Percentiles rank a stretch among this genome's conserved stretches.
These are phyloP conservation scores for Parasteatoda lunata DNA, from an alignment of 2,888 invertebrate species.

Conservation along the genomic window DNA sequence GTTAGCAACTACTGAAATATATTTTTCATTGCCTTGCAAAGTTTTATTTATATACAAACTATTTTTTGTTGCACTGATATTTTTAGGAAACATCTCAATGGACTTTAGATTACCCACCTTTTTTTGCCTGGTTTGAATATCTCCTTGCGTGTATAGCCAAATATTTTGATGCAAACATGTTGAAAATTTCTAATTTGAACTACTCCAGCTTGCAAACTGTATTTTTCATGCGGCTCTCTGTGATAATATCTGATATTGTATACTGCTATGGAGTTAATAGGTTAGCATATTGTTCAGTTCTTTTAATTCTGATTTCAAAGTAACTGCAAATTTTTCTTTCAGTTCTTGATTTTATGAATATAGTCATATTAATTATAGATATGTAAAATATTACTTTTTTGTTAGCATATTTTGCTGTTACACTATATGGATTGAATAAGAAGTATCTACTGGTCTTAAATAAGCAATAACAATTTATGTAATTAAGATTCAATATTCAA, in stretches of 20 bases:
- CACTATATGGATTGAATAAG: no score
- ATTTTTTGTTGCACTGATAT: constrained; percentile 11
- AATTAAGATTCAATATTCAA: no score
- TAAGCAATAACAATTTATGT: no score
- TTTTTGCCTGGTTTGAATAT: constrained; percentile 97
- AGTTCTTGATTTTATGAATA: not conserved
- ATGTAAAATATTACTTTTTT: no score
- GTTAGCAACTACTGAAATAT: no score
- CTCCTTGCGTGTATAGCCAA: constrained; percentile 84
- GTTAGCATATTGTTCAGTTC: constrained; percentile 76
- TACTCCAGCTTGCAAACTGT: constrained; percentile 86
- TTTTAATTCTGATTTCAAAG: not conserved
- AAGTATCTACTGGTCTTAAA: no score
- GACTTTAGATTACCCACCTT: constrained; percentile 99
- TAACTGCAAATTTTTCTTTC: not conserved
- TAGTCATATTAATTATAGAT: not conserved
- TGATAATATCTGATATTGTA: constrained; percentile 88
- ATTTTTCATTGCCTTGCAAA: no score
- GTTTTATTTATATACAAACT: no score
- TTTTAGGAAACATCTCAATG: constrained; percentile 86
- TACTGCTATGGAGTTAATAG: constrained; percentile 85
- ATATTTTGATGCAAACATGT: constrained; percentile 88
- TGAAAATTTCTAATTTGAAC: constrained; percentile 84
- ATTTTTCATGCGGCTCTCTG: constrained; percentile 91
- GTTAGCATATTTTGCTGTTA: no score